Base-by-base conservation (phyloP, 2,113 vertebrate species). In the Vidua chalybeata region DNA sequence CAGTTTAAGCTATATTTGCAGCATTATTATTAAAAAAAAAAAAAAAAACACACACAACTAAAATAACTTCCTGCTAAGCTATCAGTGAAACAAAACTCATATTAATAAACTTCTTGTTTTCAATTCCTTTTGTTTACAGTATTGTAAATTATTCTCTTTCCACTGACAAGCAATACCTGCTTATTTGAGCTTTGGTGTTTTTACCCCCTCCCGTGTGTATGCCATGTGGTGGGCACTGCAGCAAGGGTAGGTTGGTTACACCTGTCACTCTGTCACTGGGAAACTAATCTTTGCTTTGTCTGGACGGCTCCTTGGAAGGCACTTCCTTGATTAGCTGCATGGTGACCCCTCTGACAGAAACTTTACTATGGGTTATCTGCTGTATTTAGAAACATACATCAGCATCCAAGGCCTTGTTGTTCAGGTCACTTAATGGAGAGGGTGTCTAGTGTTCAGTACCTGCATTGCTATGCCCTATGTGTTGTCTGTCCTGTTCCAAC, bases 331-430 rank as follows among this genome's bases (percentile, higher is more conserved):
- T 93, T 62, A 94, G 75, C 87, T 76, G 46, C 66, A 7, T 4
- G 22, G 82, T 82, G 62, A 52, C 75, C 24, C 15, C 45, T 86
- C 75, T 69, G 84, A 59, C 59, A 90, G 67, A 75, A 46, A 35
- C 26, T 89, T 74, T 64, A 10, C 81, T 85, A 21, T 0, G 10
- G 27, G 23, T 52, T 93, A 23, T 55, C 61, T 66, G 26, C 87
- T 91, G 75, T 80, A 41, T 94, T 93, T 94, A 88, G 89, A 30
- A 35, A 56, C 52, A 41, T n/a, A 43, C 71, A 80, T 96, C 84
- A 94, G 74, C 74, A 91, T 62, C 48, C 37, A 39, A 87, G 71
- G 62, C 66, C 54, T 79, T 41, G 33, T 20, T 91, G 84, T 73
- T 87, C 80, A 66, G 55, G 81, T 89, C 77, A 82, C 78, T 79